Conservation (phyloP, 2,888 invertebrate species). For the Synanthedon formicaeformis region DNA sequence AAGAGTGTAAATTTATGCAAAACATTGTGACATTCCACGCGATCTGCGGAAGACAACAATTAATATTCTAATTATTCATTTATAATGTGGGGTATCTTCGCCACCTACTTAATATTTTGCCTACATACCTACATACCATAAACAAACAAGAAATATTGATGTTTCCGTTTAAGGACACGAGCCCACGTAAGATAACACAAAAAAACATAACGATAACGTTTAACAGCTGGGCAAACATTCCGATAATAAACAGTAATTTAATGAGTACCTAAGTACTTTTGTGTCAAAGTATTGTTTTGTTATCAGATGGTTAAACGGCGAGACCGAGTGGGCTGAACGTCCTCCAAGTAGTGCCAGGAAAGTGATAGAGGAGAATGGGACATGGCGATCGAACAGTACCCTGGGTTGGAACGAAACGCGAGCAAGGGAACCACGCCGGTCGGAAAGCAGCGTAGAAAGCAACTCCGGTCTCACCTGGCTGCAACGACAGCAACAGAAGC, state of each 20-base stretch:
- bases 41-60: constrained; percentile 11
- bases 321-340: constrained; percentile 52
- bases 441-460: constrained; percentile 46
- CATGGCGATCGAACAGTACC: constrained; percentile 53
- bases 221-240: constrained; percentile 12
- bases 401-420: constrained; percentile 53
- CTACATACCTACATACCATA: constrained; percentile 13
- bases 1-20: background rate
- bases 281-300: constrained; percentile 10
- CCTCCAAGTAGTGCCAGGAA: constrained; percentile 39
- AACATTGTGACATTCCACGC: constrained; percentile 17
- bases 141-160: constrained; percentile 14
- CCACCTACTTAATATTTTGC: constrained; percentile 23
- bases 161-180: constrained; percentile 8
- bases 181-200: constrained; percentile 15
- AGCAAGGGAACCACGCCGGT: constrained; percentile 47
- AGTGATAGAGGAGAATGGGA: constrained; percentile 44
- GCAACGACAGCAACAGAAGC: constrained; percentile 84
- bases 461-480: constrained; percentile 80
- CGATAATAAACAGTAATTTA: background rate
- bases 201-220: constrained; percentile 20
- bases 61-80: constrained; percentile 22
- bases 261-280: constrained; percentile 2
- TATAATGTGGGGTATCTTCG: constrained; percentile 17
- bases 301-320: constrained; percentile 57